These are phyloP conservation scores for Meiosimyza decipiens DNA, from an alignment of 2,888 invertebrate species.

Conservation along the genomic window DNA sequence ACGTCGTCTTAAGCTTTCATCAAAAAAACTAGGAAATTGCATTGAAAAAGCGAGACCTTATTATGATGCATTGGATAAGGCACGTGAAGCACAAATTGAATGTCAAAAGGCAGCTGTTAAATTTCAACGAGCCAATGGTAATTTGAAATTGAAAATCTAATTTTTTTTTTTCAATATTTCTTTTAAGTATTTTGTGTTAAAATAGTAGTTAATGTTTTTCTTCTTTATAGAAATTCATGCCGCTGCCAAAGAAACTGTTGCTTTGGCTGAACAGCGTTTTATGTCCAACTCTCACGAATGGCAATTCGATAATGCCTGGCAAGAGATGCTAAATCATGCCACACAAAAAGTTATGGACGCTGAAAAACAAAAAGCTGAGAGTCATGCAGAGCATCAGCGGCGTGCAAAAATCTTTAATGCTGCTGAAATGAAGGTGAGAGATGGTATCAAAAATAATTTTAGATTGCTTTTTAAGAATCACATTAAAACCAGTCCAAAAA, in stretches of 20 bases:
- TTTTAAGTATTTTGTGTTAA: not conserved
- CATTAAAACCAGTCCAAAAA: not conserved
- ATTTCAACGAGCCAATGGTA: conserved; percentile 90
- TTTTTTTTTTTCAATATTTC: conserved; percentile 6
- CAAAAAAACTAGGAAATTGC: conserved; percentile 84
- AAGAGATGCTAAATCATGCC: conserved; percentile 96
- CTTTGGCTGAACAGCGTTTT: conserved; percentile 84
- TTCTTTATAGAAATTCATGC: conserved; percentile 79
- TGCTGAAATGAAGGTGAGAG: conserved; percentile 78
- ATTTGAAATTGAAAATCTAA: conserved; percentile 40
- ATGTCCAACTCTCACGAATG: conserved; percentile 68
- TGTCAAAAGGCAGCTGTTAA: conserved; percentile 91
- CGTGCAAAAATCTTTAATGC: conserved; percentile 83
- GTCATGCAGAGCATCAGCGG: conserved; percentile 87
- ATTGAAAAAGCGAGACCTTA: conserved; percentile 92
- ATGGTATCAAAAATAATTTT: not conserved
- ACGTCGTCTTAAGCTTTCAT: conserved; percentile 80
- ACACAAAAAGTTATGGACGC: conserved; percentile 96
- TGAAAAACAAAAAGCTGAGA: conserved; percentile 88
- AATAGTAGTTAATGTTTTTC: not conserved
- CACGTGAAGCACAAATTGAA: conserved; percentile 81
- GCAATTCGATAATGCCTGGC: conserved; percentile 96
- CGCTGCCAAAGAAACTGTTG: conserved; percentile 93
- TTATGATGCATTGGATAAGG: conserved; percentile 84
- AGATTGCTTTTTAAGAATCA: too few species aligned